Evolutionary conservation across 2,888 invertebrate species (phyloP), one percentile per base, ranked within the genome.

Genomic region (Eubasilissa splendida): DNA sequence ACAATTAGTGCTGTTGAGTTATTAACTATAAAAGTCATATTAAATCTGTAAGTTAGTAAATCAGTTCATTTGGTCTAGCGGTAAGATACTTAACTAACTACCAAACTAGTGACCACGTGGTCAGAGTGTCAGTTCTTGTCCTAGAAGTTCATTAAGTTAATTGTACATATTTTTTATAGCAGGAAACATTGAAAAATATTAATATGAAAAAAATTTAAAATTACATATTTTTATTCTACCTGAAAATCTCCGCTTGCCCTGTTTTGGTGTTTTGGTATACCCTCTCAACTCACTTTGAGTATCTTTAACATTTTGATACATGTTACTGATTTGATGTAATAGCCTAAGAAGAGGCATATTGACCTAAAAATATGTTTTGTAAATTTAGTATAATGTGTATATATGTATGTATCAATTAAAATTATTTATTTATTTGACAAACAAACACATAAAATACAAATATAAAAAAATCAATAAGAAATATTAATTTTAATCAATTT

Each of bases 241-340:
- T 8, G 89, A 89, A 0, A 88, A 89, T 0, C 89, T 87, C 77
- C 89, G 89, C 83, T 89, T 88, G 84, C 87, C 87, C 0, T 88
- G 85, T 50, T 88, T 88, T 60, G 89, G 87, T 82, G 87, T 87
- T 84, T 88, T 88, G 76, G 90, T 88, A 85, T 89, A 90, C 9
- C 95, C 95, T 84, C 96, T 94, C 81, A 98, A 91, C 86, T 98
- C 98, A 85, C 95, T 94, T 87, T 97, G 96, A 0, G 98, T 98
- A 87, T 98, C 97, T 87, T 97, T 96, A 1, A 98, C 97, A 87
- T 98, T 98, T 88, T 97, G 97, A 88, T 98, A 97, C 97, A 99
- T 98, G 86, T 97, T 98, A 86, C 96, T 96, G 86, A 99, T 98
- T 90, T 99, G 99, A 89, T 99, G 98, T 80, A 98, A 91, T 76